A percentile compares a stretch with the other conserved stretches of the same genome.
Conservation (phyloP, 2,888 invertebrate genomes). For the Drosophila gaucha region DNA sequence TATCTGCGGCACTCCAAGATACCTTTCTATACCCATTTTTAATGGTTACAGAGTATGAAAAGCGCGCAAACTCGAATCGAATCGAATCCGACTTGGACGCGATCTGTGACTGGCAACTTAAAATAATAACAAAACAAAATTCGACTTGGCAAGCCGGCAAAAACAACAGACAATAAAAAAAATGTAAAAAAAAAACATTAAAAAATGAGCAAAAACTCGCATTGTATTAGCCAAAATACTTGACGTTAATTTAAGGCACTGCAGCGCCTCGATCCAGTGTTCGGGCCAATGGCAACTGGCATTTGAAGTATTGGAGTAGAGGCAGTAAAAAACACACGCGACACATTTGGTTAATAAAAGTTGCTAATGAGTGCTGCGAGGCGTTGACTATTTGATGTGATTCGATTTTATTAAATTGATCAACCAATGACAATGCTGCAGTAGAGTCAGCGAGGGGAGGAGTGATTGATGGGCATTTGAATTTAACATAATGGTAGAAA, state of each 20-base stretch:
- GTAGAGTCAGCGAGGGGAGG: constrained; percentile 21
- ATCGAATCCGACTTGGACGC: constrained; percentile 15
- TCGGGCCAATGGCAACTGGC: constrained; percentile 56
- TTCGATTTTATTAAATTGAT: constrained; percentile 27
- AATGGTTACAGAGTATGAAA: neutral
- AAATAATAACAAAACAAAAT: constrained; percentile 21
- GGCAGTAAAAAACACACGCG: constrained; percentile 37
- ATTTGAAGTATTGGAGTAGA: constrained; percentile 21
- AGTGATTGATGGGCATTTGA: constrained; percentile 4
- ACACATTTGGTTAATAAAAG: constrained; percentile 76
- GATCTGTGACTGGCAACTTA: constrained; percentile 25
- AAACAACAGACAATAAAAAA: constrained; percentile 45
- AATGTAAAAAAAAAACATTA: neutral
- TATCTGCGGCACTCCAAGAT: too few relatives aligned
- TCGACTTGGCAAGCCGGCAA: constrained; percentile 33
- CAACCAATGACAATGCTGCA: constrained; percentile 53
- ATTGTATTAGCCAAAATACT: constrained; percentile 55
- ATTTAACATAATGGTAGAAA: neutral
- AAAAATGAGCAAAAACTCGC: constrained; percentile 16
- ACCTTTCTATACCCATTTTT: neutral
- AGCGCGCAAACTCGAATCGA: constrained; percentile 13
- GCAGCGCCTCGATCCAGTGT: constrained; percentile 24
- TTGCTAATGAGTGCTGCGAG: constrained; percentile 66
- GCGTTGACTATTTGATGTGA: constrained; percentile 47
- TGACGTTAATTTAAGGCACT: constrained; percentile 50